phyloP scores from a whole-genome alignment of 2,113 vertebrate species.

The Tinamus guttatus region DNA sequence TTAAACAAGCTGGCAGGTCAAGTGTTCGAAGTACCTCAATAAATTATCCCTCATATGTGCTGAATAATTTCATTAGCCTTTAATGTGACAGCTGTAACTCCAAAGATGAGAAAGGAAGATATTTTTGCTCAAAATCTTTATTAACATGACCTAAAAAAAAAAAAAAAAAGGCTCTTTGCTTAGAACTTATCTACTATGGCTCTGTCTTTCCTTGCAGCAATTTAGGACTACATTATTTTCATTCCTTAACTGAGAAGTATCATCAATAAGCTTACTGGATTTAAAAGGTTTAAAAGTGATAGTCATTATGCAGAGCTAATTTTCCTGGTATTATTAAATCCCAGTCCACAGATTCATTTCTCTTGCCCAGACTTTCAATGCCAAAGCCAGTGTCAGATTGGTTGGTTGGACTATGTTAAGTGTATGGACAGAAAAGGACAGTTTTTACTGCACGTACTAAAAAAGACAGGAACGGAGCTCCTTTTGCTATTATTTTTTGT shows the following conservation, averaged over 20 bases:
- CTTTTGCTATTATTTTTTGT: neutral
- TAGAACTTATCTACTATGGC: neutral
- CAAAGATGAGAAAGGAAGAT: neutral
- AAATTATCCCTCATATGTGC: neutral
- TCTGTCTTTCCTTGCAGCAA: neutral
- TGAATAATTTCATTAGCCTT: neutral
- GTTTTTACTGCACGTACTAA: neutral
- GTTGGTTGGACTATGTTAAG: neutral
- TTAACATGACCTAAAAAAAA: neutral
- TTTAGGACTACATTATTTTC: neutral
- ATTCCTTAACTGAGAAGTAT: neutral
- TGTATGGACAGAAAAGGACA: neutral
- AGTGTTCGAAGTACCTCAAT: neutral
- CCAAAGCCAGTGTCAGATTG: neutral
- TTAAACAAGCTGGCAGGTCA: constrained; percentile 42
- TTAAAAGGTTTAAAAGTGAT: neutral
- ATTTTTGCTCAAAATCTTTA: neutral
- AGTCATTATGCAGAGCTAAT: neutral
- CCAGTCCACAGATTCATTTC: neutral
- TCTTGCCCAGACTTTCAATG: neutral
- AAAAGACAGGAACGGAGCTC: neutral
- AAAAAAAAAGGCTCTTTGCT: neutral
- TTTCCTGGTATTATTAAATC: neutral
- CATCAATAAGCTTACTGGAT: neutral
- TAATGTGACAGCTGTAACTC: neutral